Evolutionary conservation across 2,888 invertebrate genomes (phyloP), one percentile per base, ranked within the genome.

Genomic region (Mechanitis messenoides): DNA sequence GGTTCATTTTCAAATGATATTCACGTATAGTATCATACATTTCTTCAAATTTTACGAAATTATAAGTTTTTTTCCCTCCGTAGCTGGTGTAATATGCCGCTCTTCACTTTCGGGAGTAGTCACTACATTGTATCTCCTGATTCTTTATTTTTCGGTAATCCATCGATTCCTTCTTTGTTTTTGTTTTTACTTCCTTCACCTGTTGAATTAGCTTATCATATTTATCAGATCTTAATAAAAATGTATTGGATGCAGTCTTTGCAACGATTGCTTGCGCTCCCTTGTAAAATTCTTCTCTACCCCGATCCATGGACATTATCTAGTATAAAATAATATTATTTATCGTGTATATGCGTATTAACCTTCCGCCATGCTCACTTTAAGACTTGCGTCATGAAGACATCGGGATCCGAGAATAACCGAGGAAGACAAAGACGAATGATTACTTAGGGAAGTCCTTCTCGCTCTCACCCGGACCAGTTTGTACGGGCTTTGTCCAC

Each of bases 21-120:
- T 76, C 72, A 0, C 71, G 70, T 68, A 84, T 74, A 45, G 83
- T 77, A n/a, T 82, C 81, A 57, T 79, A 84, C 62, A 78, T 78
- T 68, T 84, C 83, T 20, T 82, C 78, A 46, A 78, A 68, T 11
- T 74, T 68, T 2, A 83, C 79, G 58, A 74, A 76, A 63, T 74
- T 68, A 65, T 73, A 20, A 20, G 70, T 28, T 28, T 47, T 47
- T 47, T 20, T 20, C 20, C 20, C 20, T 20, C 20, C 20, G 20
- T 20, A 20, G 20, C 28, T 45, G 61, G 69, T 9, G 58, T 56
- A 45, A 67, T 71, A 60, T 77, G 66, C 2, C 73, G 74, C 3
- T 71, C 67, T 62, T 80, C 80, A 12, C 80, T 79, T 0, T 72
- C 64, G 1, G 78, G 63, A 0, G 78, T 77, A 45, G 72, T 63